These are phyloP conservation scores for Achlya flavicornis DNA, from an alignment of 2,888 invertebrate genomes.

Conservation along the genomic window DNA sequence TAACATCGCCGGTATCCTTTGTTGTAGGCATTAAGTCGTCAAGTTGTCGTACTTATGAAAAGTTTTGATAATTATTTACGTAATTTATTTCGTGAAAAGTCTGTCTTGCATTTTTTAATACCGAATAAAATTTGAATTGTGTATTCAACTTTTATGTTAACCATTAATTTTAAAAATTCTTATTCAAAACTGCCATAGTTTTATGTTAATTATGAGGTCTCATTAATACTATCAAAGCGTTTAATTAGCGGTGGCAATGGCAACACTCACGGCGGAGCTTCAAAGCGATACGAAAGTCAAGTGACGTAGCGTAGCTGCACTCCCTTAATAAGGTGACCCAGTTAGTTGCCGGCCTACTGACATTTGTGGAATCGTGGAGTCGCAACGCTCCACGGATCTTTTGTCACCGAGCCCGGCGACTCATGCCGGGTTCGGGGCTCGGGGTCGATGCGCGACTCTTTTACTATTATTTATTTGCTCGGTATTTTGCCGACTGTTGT, in stretches of 20 bases:
- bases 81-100: slow-evolving; percentile 26
- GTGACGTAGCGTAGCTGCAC: slow-evolving; percentile 34
- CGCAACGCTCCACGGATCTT: slow-evolving; percentile 5
- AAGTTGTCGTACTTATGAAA: slow-evolving; percentile 21
- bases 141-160: not conserved
- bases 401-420: not conserved
- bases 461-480: not conserved
- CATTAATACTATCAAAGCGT: slow-evolving; percentile 35
- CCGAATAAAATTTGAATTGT: too few relatives aligned
- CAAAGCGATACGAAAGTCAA: slow-evolving; percentile 14
- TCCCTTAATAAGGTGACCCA: slow-evolving; percentile 56
- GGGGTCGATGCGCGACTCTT: not conserved
- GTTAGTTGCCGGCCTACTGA: slow-evolving; percentile 49
- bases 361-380: slow-evolving; percentile 35
- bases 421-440: not conserved
- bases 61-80: slow-evolving; percentile 29
- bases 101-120: not conserved
- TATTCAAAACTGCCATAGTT: slow-evolving; percentile 11
- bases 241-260: slow-evolving; percentile 33
- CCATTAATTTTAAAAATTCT: not conserved
- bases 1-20: not conserved
- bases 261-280: slow-evolving; percentile 10
- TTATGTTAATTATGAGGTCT: slow-evolving; percentile 22
- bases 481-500: not conserved
- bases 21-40: not conserved